phyloP scores from a whole-genome alignment of 2,797 vertebrate genomes.

The Petrocephalus schoutedeni region DNA sequence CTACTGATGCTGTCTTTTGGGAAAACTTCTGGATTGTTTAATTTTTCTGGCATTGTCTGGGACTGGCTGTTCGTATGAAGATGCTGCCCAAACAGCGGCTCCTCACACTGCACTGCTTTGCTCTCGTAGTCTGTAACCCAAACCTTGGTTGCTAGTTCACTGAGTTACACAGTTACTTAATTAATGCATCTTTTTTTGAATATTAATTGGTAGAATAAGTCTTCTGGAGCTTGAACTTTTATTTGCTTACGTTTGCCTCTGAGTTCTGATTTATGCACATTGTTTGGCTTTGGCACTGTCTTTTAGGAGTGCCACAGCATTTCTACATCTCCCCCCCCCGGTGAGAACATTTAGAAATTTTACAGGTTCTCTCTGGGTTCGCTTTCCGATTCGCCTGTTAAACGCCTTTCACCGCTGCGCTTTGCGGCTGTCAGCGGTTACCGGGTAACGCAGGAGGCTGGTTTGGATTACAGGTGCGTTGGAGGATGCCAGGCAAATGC shows the following conservation, averaged over 20 bases:
- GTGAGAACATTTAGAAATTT: neutral
- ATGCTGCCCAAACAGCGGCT: neutral
- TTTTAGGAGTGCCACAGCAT: neutral
- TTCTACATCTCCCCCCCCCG: neutral
- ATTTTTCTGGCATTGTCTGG: neutral
- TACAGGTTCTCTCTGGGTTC: neutral
- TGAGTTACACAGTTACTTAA: too few species aligned
- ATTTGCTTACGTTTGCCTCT: neutral
- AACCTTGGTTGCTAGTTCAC: neutral
- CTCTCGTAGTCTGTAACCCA: neutral
- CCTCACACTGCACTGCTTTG: too few species aligned
- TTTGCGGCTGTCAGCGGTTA: slow-evolving; percentile 28
- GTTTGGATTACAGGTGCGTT: slow-evolving; percentile 45
- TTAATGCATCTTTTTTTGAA: neutral
- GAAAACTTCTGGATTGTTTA: neutral
- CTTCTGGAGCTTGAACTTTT: neutral
- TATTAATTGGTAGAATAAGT: neutral
- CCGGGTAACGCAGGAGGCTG: slow-evolving; percentile 43
- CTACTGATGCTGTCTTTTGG: neutral
- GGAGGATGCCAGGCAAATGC: slow-evolving; percentile 36
- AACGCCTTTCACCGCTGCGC: neutral
- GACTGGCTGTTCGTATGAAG: neutral
- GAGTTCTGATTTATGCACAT: neutral
- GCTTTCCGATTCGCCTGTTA: neutral
- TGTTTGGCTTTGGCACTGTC: neutral